phyloP scores from a whole-genome alignment of 2,113 vertebrate species.

The Prionailurus viverrinus region DNA sequence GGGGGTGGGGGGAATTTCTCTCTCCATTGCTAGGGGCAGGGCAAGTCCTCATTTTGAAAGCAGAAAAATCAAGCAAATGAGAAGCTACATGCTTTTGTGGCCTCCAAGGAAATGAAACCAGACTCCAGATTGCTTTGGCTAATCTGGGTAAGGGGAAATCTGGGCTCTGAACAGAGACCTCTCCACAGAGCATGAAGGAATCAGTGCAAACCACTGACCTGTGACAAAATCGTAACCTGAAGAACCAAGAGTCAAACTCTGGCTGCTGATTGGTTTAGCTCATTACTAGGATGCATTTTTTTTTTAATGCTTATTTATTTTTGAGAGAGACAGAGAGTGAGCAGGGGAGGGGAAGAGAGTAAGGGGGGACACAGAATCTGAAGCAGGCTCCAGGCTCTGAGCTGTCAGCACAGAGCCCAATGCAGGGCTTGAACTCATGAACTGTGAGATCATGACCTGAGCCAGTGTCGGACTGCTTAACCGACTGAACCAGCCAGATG shows the following conservation, averaged over 20 bases:
- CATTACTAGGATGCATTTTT: background rate
- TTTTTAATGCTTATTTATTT: too few relatives aligned
- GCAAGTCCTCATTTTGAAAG: background rate
- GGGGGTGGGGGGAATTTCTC: background rate
- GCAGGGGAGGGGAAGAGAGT: too few relatives aligned
- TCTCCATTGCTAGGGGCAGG: background rate
- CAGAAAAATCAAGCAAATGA: conserved; percentile 14
- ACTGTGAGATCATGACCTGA: too few relatives aligned
- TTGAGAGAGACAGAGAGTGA: too few relatives aligned
- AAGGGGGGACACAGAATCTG: too few relatives aligned
- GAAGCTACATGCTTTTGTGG: background rate
- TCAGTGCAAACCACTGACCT: background rate
- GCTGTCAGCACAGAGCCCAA: too few relatives aligned
- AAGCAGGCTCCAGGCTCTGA: too few relatives aligned
- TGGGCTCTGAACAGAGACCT: background rate
- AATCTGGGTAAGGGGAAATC: background rate
- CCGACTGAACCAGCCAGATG: too few relatives aligned
- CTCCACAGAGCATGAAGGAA: background rate
- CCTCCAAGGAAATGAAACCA: background rate
- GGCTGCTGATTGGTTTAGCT: background rate
- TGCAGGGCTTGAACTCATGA: too few relatives aligned
- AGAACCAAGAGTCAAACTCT: background rate
- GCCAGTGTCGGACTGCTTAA: too few relatives aligned
- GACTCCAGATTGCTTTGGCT: background rate
- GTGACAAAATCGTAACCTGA: background rate